Conservation (phyloP, 64 coral and sea anemone species). For the Cladopsammia gracilis region DNA sequence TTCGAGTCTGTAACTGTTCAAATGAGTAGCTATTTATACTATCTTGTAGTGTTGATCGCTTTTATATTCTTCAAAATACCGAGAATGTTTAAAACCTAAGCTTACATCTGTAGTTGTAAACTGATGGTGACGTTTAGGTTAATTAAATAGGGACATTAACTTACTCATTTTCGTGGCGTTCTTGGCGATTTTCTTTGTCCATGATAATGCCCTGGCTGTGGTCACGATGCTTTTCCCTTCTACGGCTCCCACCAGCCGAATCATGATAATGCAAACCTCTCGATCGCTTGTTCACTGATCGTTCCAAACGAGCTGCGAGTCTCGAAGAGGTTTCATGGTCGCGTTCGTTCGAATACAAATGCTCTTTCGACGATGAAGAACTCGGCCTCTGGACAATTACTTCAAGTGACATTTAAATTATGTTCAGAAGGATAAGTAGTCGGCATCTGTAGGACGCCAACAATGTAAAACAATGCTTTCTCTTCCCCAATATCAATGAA, state of each 20-base stretch:
- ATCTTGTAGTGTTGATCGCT: not conserved
- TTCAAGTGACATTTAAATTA: slow-evolving; percentile 73
- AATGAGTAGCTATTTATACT: too few species aligned
- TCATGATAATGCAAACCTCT: slow-evolving; percentile 51
- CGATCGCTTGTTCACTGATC: slow-evolving; percentile 91
- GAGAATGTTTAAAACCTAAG: not conserved
- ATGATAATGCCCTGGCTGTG: not conserved
- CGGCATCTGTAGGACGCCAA: slow-evolving; percentile 14
- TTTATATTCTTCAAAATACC: too few species aligned
- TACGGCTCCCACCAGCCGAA: slow-evolving; percentile 27
- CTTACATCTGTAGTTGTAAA: not conserved
- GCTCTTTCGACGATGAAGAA: slow-evolving; percentile 65
- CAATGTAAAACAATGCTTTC: slow-evolving; percentile 21
- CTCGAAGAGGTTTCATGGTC: slow-evolving; percentile 85
- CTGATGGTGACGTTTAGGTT: not conserved
- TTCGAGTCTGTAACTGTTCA: too few species aligned
- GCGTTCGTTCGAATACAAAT: slow-evolving; percentile 68
- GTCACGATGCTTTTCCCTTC: slow-evolving; percentile 28
- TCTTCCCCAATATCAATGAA: slow-evolving; percentile 5
- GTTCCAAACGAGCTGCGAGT: slow-evolving; percentile 82
- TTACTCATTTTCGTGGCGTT: slow-evolving; percentile 30
- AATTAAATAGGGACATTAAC: not conserved
- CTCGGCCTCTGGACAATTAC: slow-evolving; percentile 51
- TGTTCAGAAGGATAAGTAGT: slow-evolving; percentile 24
- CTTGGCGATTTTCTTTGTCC: slow-evolving; percentile 30